These are phyloP conservation scores for Hydrotaea diabolus DNA, from an alignment of 2,888 invertebrate genomes.

Conservation along the genomic window DNA sequence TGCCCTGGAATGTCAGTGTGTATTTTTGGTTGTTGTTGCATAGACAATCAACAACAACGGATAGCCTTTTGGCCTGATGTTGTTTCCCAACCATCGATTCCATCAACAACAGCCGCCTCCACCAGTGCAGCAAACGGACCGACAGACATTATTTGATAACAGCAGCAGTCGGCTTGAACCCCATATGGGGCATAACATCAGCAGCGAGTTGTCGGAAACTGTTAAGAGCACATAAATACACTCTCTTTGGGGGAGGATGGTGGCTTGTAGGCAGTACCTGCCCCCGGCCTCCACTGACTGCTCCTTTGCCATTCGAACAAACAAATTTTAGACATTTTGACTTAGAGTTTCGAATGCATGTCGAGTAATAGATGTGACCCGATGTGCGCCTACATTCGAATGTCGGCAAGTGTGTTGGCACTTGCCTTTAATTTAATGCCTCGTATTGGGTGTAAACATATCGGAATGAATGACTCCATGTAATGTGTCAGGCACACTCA, in stretches of 20 bases:
- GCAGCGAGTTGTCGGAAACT: neutral
- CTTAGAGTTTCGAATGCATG: neutral
- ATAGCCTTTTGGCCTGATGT: too few species aligned
- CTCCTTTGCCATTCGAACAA: neutral
- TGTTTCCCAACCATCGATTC: too few species aligned
- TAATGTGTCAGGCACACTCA: conserved; percentile 1
- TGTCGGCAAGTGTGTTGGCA: neutral
- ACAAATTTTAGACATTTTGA: neutral
- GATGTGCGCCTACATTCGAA: neutral
- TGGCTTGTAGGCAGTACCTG: neutral
- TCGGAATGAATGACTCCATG: conserved; percentile 11
- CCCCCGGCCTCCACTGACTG: neutral
- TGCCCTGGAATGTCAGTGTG: neutral
- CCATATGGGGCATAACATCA: neutral
- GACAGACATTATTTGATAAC: too few species aligned
- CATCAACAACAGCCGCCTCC: too few species aligned
- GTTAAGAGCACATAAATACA: neutral
- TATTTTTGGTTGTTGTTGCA: too few species aligned
- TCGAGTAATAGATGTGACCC: too few species aligned
- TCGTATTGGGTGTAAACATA: conserved; percentile 15
- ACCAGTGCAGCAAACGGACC: too few species aligned
- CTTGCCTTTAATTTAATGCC: conserved; percentile 31
- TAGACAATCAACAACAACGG: neutral
- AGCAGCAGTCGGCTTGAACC: neutral
- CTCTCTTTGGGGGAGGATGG: neutral